A percentile compares a stretch with the other conserved stretches of the same genome.
Conservation (phyloP, 1,140 invertebrate genomes). For the Lucilia sericata region DNA sequence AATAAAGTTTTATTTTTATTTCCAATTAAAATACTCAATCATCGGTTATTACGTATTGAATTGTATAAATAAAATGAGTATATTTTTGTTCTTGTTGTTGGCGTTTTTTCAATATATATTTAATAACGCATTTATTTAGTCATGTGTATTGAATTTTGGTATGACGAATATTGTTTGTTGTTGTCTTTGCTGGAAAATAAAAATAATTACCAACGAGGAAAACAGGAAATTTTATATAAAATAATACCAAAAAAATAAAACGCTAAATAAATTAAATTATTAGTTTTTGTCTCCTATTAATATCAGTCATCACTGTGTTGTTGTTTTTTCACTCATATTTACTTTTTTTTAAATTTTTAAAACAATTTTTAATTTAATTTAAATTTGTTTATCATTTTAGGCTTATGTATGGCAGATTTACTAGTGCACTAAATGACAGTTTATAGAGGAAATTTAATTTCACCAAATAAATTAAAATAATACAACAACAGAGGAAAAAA, state of each 20-base stretch:
- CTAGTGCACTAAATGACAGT: background rate
- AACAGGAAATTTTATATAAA: background rate
- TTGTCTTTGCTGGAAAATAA: background rate
- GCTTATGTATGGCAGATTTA: background rate
- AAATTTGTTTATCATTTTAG: background rate
- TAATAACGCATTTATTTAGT: slow-evolving; percentile 18
- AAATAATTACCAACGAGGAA: background rate
- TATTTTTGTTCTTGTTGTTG: background rate
- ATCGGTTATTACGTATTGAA: background rate
- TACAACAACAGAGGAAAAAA: background rate
- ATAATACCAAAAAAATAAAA: background rate
- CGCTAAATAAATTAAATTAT: background rate
- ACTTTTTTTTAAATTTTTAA: no score
- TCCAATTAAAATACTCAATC: slow-evolving; percentile 12
- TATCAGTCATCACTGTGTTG: background rate
- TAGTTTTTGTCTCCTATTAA: background rate
- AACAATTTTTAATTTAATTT: no score
- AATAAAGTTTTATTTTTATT: background rate
- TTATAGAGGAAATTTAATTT: slow-evolving; percentile 4
- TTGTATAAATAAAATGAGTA: background rate
- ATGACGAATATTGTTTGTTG: background rate
- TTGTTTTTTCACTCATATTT: background rate
- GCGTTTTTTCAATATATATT: background rate
- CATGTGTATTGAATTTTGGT: background rate
- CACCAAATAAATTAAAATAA: background rate